These are phyloP conservation scores for Eupithecia inturbata DNA, from an alignment of 2,888 invertebrate genomes.

Conservation along the genomic window DNA sequence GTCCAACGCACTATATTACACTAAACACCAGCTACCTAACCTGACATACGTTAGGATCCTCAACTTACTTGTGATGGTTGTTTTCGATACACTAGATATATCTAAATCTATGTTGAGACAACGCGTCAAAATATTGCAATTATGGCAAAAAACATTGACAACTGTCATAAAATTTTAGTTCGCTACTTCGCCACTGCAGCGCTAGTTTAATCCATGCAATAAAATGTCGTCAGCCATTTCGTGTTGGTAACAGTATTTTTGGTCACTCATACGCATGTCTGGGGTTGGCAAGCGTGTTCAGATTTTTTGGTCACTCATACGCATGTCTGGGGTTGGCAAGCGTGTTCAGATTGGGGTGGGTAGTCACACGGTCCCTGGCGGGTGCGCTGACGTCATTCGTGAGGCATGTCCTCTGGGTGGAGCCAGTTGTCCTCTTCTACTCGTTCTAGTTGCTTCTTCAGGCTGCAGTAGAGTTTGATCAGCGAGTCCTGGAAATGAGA, in stretches of 20 bases:
- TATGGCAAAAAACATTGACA: background rate
- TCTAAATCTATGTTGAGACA: background rate
- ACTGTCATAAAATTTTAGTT: background rate
- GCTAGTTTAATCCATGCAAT: background rate
- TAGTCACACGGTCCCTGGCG: constrained; percentile 41
- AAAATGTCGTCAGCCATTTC: background rate
- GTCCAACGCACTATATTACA: constrained; percentile 28
- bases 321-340: constrained; percentile 28
- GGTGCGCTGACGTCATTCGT: constrained; percentile 65
- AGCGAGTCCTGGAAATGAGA: constrained; percentile 85
- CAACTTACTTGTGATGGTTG: background rate
- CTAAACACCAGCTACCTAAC: constrained; percentile 7
- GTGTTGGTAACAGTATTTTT: background rate
- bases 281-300: too few species aligned
- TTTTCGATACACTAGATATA: background rate
- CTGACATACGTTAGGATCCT: background rate
- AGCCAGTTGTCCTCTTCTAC: constrained; percentile 83
- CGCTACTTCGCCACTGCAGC: background rate
- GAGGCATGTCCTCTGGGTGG: constrained; percentile 75
- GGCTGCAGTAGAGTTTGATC: constrained; percentile 86
- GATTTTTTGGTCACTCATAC: background rate
- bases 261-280: constrained; percentile 13
- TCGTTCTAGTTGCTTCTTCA: constrained; percentile 86
- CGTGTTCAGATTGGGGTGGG: constrained; percentile 16
- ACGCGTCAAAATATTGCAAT: background rate